Base-by-base conservation (phyloP, 2,113 vertebrate species). In the Syrrhaptes paradoxus region DNA sequence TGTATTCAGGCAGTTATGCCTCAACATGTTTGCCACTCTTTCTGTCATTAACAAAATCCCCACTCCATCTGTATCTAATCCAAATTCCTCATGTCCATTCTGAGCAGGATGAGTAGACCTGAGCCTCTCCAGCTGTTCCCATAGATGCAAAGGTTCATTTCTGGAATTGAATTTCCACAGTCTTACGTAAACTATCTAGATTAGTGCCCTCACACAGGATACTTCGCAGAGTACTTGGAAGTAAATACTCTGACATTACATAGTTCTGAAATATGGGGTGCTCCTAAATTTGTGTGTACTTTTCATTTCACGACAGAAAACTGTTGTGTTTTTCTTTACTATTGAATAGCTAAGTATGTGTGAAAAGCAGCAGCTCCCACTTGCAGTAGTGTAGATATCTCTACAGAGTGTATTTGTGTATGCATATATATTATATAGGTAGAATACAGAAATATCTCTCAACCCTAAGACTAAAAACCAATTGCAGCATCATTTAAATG, bases 61-160 rank as follows among this genome's bases (percentile, higher is more conserved):
- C 45, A n/a, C 62, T 87, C 95, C 95, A 94, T 97, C 95, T 97
- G 91, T 46, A 95, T 96, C 95, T 96, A 92, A 96, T 96, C 95
- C 90, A 90, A 91, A 96, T 97, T 89, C 90, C 95, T 96, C 45
- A 1, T 82, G 90, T 88, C 86, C 95, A 55, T 92, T 86, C 87
- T 91, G 89, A 95, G 76, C 52, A 75, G 79, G 87, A 92, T 86
- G 91, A 94, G 93, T 57, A 87, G 87, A 90, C 90, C 90, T 85
- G 92, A 96, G 95, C 88, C 90, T 89, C 93, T 84, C 88, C 93
- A 96, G 94, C 93, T 96, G 93, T 93, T 96, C 66, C 83, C 92
- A 72, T 58, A 88, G 90, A 81, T 43, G 76, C 6, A 0, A 78
- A 88, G 80, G 75, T 93, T 96, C 74, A 58, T 93, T 92, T 94